Percentiles rank a stretch among this genome's conserved stretches.
These are phyloP conservation scores for Chinchilla lanigera DNA, from an alignment of 2,113 vertebrate species.

Conservation along the genomic window DNA sequence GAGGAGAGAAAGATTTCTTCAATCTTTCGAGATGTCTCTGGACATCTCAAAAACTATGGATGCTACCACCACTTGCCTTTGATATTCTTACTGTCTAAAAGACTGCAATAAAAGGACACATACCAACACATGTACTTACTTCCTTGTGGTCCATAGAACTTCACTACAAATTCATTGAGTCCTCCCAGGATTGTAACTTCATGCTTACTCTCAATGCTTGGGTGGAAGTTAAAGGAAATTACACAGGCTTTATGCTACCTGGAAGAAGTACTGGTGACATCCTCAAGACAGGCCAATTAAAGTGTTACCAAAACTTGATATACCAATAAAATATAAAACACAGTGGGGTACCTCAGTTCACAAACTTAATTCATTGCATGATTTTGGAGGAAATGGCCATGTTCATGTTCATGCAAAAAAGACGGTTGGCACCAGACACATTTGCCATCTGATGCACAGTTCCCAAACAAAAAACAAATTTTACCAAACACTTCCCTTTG, in stretches of 20 bases:
- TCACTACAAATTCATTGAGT: constrained; percentile 99
- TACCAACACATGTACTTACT: constrained; percentile 91
- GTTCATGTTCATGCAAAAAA: neutral
- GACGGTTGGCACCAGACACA: neutral
- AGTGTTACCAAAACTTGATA: neutral
- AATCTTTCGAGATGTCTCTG: neutral
- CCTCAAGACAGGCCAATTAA: neutral
- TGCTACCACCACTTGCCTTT: neutral
- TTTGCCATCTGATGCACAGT: neutral
- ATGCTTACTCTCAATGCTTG: constrained; percentile 99
- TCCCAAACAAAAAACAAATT: neutral
- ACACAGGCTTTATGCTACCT: neutral
- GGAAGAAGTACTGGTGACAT: neutral
- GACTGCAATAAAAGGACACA: neutral
- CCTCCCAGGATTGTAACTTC: constrained; percentile 99
- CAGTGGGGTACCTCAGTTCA: neutral
- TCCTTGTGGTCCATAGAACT: constrained; percentile 99
- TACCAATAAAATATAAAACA: neutral
- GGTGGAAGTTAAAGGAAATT: constrained; percentile 86
- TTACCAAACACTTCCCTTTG: neutral
- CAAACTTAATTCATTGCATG: neutral
- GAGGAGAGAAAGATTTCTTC: neutral
- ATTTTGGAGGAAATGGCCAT: neutral
- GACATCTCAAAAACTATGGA: constrained; percentile 25
- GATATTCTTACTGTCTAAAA: neutral